Evolutionary conservation across 2,113 vertebrate species (phyloP).

Genomic region (Calyptomena viridis): DNA sequence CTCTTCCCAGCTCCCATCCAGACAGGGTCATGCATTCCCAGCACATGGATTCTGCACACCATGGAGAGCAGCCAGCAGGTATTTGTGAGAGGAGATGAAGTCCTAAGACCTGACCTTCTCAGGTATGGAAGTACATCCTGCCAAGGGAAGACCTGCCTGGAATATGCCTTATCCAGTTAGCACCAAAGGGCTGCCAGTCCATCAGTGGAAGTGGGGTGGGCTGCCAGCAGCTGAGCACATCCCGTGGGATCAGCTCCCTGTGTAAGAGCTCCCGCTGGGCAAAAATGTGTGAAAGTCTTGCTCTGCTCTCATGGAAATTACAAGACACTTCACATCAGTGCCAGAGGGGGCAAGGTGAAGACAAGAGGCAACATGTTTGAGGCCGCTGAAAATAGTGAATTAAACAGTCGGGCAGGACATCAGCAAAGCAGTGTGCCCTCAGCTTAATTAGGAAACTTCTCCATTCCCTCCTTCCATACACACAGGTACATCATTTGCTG

Average conservation of each 20-base stretch:
- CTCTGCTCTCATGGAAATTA: background rate
- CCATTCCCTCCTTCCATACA: background rate
- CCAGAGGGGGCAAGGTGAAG: background rate
- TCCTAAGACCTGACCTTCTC: slow-evolving; percentile 11
- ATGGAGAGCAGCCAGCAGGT: background rate
- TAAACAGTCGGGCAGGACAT: background rate
- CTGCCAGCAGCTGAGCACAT: background rate
- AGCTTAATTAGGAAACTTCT: background rate
- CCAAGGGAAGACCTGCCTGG: background rate
- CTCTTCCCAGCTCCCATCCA: slow-evolving; percentile 5
- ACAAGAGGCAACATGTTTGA: slow-evolving; percentile 5
- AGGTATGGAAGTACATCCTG: background rate
- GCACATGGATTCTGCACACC: background rate
- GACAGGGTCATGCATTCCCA: background rate
- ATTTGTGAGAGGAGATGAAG: background rate
- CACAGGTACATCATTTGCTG: background rate
- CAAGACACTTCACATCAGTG: background rate
- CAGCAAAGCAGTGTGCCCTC: background rate
- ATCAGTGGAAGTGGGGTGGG: background rate
- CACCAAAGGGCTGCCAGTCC: background rate
- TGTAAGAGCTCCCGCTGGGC: background rate
- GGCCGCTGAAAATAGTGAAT: slow-evolving; percentile 37
- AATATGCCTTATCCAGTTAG: background rate
- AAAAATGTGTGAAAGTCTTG: background rate
- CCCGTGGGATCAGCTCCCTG: background rate